Conservation (phyloP, 2,113 vertebrate genomes). For the Astur gentilis region DNA sequence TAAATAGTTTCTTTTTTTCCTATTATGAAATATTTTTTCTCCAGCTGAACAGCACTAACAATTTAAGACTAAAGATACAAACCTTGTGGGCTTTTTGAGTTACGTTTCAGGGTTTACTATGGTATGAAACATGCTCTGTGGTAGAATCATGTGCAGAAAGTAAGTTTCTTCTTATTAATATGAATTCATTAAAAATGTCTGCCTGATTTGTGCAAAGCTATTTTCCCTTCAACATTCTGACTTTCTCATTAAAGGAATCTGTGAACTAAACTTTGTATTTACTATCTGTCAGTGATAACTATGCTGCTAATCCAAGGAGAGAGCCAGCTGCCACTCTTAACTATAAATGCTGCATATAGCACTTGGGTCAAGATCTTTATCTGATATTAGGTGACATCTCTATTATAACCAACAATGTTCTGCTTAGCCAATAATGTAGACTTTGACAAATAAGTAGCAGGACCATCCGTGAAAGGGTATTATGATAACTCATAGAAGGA, state of each 20-base stretch:
- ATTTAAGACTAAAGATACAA: not conserved
- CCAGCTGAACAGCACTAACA: not conserved
- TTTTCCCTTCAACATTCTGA: not conserved
- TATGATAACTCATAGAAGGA: not conserved
- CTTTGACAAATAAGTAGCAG: not conserved
- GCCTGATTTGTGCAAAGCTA: not conserved
- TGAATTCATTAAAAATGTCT: not conserved
- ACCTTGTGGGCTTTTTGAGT: not conserved
- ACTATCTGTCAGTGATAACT: not conserved
- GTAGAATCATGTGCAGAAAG: not conserved
- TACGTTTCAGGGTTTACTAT: not conserved
- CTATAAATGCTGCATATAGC: not conserved
- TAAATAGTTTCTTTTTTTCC: not conserved
- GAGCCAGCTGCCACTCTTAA: not conserved
- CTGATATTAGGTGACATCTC: not conserved
- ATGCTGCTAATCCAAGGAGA: not conserved
- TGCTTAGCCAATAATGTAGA: not conserved
- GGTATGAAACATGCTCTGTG: not conserved
- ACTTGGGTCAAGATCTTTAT: not conserved
- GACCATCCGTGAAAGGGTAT: not conserved
- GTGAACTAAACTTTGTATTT: not conserved
- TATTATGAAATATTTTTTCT: not conserved
- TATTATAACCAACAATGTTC: not conserved
- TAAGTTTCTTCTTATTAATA: not conserved
- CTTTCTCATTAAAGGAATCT: not conserved